Base-by-base conservation (phyloP, 2,113 vertebrate genomes). In the Gymnobelideus leadbeateri region DNA sequence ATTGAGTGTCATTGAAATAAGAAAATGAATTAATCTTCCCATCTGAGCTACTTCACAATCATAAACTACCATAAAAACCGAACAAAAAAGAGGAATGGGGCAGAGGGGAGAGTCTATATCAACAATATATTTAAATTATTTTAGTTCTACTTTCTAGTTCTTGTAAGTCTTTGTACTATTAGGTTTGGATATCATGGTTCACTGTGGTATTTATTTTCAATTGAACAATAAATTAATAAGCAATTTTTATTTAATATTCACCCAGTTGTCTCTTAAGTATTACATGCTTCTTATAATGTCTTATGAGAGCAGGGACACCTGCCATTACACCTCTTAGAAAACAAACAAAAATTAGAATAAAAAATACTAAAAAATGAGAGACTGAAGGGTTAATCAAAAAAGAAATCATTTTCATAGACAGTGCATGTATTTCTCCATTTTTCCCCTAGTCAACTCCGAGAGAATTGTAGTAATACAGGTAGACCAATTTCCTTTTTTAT, bases 401-500 rank as follows among this genome's bases (percentile, higher is more conserved):
- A 96, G 96, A 98, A 97, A 97, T 96, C 95, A 97, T 98, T 97
- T 97, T 96, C 96, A 96, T 95, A 97, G 94, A 92, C 95, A 97
- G 77, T 93, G 93, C 47, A 97, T 97, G 94, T 96, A 96, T 94
- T 96, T 94, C 97, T 91, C 92, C 43, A 49, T 92, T 95, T 96
- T 97, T 96, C 96, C 61, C 96, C 95, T 95, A 95, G 61, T 96
- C 96, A 96, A 92, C 97, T 97, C 95, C 89, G 91, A 96, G 95
- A 97, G 97, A 96, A 98, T 98, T 98, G 98, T 98, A 90, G 97
- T 96, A 97, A 97, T 98, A 97, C 94, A 92, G 92, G 95, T 96
- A 97, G 96, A 95, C 96, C 97, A 96, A 97, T 98, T 98, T 98
- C 96, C 97, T 94, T 96, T 97, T 97, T 98, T 97, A 97, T 97